Conservation (phyloP, 2,113 vertebrate genomes). For the Trichomycterus rosablanca region DNA sequence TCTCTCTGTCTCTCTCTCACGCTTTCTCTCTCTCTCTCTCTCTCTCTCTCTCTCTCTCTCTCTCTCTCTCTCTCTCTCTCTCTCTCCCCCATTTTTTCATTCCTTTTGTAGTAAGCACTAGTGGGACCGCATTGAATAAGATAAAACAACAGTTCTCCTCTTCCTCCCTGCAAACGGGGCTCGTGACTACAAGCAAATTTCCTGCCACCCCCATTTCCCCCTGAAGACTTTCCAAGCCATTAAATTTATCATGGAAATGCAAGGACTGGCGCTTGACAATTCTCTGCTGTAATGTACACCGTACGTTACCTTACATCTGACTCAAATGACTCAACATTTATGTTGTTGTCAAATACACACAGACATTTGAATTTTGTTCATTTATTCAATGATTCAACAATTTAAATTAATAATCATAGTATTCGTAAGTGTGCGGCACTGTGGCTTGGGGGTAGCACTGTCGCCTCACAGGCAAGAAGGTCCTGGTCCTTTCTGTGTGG, state of each 20-base stretch:
- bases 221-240: slow-evolving; percentile 6
- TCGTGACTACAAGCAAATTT: not conserved
- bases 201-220: not conserved
- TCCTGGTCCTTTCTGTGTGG: too few relatives aligned
- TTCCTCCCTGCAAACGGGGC: slow-evolving; percentile 15
- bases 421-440: too few relatives aligned
- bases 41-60: slow-evolving; percentile 4
- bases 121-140: slow-evolving; percentile 29
- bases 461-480: too few relatives aligned
- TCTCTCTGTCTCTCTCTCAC: slow-evolving; percentile 7
- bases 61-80: slow-evolving; percentile 13
- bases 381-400: too few relatives aligned
- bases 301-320: not conserved
- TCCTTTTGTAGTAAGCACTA: slow-evolving; percentile 17
- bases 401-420: too few relatives aligned
- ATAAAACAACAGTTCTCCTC: slow-evolving; percentile 23
- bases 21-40: slow-evolving; percentile 17
- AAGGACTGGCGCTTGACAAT: not conserved
- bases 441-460: too few relatives aligned
- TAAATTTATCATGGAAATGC: slow-evolving; percentile 2
- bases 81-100: slow-evolving; percentile 14
- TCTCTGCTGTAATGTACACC: not conserved
- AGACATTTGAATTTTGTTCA: too few relatives aligned
- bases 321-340: too few relatives aligned
- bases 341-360: too few relatives aligned